Percentiles rank a stretch among this genome's conserved stretches.
Conservation (phyloP, 2,113 vertebrate genomes). For the Mus spicilegus region DNA sequence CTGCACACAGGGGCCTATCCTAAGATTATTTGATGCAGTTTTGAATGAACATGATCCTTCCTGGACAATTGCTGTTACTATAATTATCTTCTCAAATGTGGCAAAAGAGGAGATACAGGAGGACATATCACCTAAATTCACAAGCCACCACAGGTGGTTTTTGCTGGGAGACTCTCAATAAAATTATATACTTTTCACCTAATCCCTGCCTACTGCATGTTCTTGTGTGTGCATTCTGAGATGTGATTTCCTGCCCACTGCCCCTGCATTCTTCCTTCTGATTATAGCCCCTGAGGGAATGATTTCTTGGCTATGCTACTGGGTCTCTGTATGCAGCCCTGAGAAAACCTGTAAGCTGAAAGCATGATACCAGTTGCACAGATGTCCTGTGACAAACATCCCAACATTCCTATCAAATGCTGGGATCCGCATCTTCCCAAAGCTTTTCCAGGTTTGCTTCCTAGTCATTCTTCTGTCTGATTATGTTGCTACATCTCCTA, state of each 20-base stretch:
- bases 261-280: background rate
- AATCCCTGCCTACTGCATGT: background rate
- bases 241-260: background rate
- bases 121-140: background rate
- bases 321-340: background rate
- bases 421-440: background rate
- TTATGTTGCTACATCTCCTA: slow-evolving; percentile 33
- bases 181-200: background rate
- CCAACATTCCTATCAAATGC: background rate
- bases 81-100: background rate
- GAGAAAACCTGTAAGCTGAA: background rate
- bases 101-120: background rate
- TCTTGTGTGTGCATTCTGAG: background rate
- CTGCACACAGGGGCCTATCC: background rate
- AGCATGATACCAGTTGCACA: background rate
- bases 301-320: background rate
- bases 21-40: background rate
- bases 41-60: background rate
- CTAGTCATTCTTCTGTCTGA: background rate
- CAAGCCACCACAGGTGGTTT: background rate
- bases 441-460: background rate
- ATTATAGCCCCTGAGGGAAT: background rate
- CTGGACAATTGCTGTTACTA: background rate
- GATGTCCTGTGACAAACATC: background rate
- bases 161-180: background rate